phyloP scores from a whole-genome alignment of 2,113 vertebrate genomes.

The Solea solea region DNA sequence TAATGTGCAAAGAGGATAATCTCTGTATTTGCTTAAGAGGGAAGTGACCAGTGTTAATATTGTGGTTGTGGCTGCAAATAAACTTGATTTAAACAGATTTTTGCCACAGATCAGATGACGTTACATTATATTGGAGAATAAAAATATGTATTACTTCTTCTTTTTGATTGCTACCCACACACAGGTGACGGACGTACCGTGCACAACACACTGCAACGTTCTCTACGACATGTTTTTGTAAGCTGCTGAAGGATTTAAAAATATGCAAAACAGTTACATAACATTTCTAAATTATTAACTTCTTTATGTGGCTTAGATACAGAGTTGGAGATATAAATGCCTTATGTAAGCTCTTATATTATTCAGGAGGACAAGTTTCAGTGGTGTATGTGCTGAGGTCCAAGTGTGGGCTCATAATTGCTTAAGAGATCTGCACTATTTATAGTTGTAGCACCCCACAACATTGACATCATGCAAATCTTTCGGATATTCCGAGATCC shows the following conservation, averaged over 20 bases:
- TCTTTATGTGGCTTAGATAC: constrained; percentile 80
- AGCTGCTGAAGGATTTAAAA: constrained; percentile 68
- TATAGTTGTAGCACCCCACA: constrained; percentile 71
- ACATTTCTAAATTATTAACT: constrained; percentile 80
- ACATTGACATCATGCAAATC: constrained; percentile 73
- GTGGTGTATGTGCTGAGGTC: constrained; percentile 69
- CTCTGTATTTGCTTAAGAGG: too few species aligned
- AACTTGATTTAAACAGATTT: too few species aligned
- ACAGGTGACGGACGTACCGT: constrained; percentile 42
- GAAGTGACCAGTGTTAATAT: too few species aligned
- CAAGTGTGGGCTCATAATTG: constrained; percentile 80
- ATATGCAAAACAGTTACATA: constrained; percentile 81
- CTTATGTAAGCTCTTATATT: constrained; percentile 81
- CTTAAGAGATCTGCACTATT: constrained; percentile 78
- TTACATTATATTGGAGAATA: not conserved
- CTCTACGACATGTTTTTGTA: constrained; percentile 53
- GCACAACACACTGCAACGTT: constrained; percentile 30
- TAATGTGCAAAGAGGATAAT: too few species aligned
- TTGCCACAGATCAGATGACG: not conserved
- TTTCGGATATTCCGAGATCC: constrained; percentile 44
- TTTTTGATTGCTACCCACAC: constrained; percentile 23
- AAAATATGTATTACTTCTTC: constrained; percentile 4
- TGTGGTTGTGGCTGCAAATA: too few species aligned
- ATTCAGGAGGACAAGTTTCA: constrained; percentile 80
- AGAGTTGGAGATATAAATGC: constrained; percentile 76